Evolutionary conservation across 1,140 invertebrate genomes (phyloP).

Genomic region (Pemphigus obesinymphae): DNA sequence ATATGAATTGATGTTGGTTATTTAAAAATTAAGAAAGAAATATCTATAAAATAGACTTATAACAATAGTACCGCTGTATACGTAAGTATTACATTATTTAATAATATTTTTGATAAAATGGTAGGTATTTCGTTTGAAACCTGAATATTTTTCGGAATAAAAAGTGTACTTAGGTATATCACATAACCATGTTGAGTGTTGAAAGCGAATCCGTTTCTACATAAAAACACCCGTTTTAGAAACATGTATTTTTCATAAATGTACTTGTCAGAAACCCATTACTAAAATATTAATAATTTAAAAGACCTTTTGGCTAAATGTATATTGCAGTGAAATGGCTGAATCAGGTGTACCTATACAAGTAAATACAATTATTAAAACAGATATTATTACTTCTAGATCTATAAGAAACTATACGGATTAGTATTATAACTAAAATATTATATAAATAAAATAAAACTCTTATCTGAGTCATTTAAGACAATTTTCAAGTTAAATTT

Average conservation of each 20-base stretch:
- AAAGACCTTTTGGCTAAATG: neutral
- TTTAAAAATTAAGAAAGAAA: neutral
- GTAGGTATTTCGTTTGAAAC: neutral
- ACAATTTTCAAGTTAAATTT: too few relatives aligned
- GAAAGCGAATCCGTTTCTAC: neutral
- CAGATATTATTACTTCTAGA: too few relatives aligned
- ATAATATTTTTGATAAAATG: neutral
- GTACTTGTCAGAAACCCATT: neutral
- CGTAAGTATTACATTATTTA: neutral
- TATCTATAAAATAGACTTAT: neutral
- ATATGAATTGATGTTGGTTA: neutral
- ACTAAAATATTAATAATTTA: neutral
- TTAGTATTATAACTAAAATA: too few relatives aligned
- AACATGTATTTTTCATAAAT: neutral
- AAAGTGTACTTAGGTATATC: neutral
- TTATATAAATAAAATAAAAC: too few relatives aligned
- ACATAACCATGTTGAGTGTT: neutral
- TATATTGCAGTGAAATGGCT: neutral
- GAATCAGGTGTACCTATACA: neutral
- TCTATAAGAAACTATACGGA: too few relatives aligned
- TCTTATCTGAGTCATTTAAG: too few relatives aligned
- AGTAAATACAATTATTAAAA: neutral
- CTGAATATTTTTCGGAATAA: neutral
- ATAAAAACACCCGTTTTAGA: neutral
- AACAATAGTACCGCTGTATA: neutral